Conservation (phyloP, 2,797 vertebrate species). For the Sebastes vulpes region DNA sequence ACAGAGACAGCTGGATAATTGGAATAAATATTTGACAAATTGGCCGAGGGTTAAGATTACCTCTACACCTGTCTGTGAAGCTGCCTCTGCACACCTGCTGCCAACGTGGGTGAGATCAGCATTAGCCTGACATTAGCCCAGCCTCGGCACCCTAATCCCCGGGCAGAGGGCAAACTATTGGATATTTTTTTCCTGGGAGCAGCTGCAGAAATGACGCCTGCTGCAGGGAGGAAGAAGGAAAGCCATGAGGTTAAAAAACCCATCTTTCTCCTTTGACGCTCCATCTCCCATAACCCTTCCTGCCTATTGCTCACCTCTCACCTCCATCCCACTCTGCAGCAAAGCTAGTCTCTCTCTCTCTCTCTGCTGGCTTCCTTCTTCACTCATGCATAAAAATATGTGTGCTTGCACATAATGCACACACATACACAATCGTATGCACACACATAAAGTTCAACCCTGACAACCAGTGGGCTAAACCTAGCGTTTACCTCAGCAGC, state of each 20-base stretch:
- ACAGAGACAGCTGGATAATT: not conserved
- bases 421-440: constrained; percentile 17
- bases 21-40: constrained; percentile 14
- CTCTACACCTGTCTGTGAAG: constrained; percentile 30
- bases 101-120: constrained; percentile 42
- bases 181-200: constrained; percentile 68
- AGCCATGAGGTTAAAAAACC: constrained; percentile 52
- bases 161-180: constrained; percentile 71
- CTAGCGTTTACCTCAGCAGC: constrained; percentile 87
- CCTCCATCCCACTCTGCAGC: constrained; percentile 22
- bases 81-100: constrained; percentile 43
- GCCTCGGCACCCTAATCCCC: constrained; percentile 50
- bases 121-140: constrained; percentile 66
- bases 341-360: not conserved
- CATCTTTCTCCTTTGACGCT: constrained; percentile 17
- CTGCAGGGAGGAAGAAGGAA: constrained; percentile 30
- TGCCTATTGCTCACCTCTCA: constrained; percentile 45
- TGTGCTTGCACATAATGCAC: constrained; percentile 20
- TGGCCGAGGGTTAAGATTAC: constrained; percentile 21
- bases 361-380: constrained; percentile 18
- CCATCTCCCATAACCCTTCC: constrained; percentile 5
- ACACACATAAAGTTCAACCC: constrained; percentile 60
- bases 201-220: constrained; percentile 66
- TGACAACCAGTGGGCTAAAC: constrained; percentile 81
- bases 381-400: constrained; percentile 55